Conservation (phyloP, 2,797 vertebrate genomes). For the Oreortyx pictus region DNA sequence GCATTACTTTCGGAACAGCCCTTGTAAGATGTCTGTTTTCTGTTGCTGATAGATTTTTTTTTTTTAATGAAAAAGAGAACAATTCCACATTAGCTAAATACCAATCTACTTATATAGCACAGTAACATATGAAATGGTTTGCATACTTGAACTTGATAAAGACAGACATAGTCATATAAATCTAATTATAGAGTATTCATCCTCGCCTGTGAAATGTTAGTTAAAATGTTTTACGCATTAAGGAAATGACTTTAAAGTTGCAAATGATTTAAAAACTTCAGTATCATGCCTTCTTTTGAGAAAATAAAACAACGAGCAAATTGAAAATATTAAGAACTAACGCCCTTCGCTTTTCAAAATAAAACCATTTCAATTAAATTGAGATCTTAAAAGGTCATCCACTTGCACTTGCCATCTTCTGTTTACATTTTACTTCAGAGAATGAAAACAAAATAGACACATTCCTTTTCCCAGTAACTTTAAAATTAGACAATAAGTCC, state of each 20-base stretch:
- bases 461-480: background rate
- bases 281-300: background rate
- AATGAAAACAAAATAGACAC: background rate
- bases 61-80: background rate
- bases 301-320: background rate
- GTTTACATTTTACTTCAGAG: background rate
- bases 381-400: background rate
- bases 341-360: background rate
- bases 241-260: background rate
- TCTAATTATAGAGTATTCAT: background rate
- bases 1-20: background rate
- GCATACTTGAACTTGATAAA: background rate
- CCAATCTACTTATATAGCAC: background rate
- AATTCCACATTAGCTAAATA: background rate
- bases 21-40: background rate
- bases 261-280: background rate
- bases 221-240: background rate
- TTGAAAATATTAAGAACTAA: background rate
- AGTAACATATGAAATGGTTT: background rate
- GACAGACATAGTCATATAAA: background rate
- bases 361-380: background rate
- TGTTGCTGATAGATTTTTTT: background rate
- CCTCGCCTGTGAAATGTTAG: background rate
- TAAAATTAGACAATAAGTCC: background rate
- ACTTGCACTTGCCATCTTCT: background rate